phyloP scores from a whole-genome alignment of 1,140 invertebrate species.

The Saccostrea cuccullata region DNA sequence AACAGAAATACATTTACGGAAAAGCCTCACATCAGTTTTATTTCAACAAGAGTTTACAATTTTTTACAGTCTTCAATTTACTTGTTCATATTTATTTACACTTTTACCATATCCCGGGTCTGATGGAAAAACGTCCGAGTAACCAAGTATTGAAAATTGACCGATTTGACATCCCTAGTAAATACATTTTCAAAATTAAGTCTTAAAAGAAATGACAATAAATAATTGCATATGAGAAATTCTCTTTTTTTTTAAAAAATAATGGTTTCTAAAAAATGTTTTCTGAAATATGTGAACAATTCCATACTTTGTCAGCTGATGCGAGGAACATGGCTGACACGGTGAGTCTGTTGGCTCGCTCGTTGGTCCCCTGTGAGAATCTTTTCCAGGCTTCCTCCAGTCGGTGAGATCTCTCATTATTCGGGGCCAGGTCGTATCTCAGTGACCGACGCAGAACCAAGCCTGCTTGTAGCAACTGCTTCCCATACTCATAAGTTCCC shows the following conservation, averaged over 20 bases:
- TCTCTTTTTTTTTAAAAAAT: background rate
- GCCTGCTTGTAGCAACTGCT: constrained; percentile 87
- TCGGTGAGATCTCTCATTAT: constrained; percentile 80
- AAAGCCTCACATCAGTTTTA: too few relatives aligned
- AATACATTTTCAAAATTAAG: background rate
- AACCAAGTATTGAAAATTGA: too few relatives aligned
- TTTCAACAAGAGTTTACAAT: too few relatives aligned
- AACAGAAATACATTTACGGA: too few relatives aligned
- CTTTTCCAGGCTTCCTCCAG: constrained; percentile 86
- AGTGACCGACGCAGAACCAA: constrained; percentile 86
- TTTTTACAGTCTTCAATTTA: too few relatives aligned
- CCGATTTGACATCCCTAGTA: too few relatives aligned
- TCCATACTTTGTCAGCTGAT: constrained; percentile 84
- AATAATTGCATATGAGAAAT: background rate
- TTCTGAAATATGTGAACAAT: background rate
- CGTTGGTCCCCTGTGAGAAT: constrained; percentile 85
- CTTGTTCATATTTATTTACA: too few relatives aligned
- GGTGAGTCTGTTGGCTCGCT: constrained; percentile 87
- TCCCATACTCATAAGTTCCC: constrained; percentile 89
- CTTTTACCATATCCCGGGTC: too few relatives aligned
- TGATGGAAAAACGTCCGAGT: too few relatives aligned
- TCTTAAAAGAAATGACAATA: background rate
- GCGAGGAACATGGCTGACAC: constrained; percentile 88
- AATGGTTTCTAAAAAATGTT: too few relatives aligned
- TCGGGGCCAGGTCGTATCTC: constrained; percentile 83